Evolutionary conservation across 2,113 vertebrate genomes (phyloP).

Genomic region (Regulus satrapa): DNA sequence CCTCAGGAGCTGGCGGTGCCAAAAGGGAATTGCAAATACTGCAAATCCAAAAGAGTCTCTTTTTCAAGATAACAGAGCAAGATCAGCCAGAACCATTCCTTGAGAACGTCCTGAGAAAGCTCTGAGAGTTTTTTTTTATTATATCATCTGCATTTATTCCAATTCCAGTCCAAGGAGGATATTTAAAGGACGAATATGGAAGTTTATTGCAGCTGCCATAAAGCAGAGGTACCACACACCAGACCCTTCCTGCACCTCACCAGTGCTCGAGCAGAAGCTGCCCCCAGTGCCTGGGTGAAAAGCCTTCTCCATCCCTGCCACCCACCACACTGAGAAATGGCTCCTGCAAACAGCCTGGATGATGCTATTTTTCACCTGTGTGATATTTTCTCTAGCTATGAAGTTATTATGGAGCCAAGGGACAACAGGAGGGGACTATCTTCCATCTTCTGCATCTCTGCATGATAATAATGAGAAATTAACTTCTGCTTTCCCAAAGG

Average conservation of each 20-base stretch:
- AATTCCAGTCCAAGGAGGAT: background rate
- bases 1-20: background rate
- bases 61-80: background rate
- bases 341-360: background rate
- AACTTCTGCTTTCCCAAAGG: background rate
- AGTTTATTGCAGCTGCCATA: background rate
- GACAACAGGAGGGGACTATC: background rate
- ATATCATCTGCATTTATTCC: background rate
- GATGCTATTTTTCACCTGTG: background rate
- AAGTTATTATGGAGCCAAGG: background rate
- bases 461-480: background rate
- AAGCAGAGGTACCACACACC: background rate
- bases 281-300: background rate
- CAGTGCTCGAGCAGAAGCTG: background rate
- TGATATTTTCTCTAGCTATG: background rate
- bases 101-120: background rate
- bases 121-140: background rate
- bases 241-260: background rate
- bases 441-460: background rate
- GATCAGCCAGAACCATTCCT: background rate
- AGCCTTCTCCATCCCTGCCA: background rate
- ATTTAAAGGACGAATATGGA: background rate
- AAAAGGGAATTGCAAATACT: background rate
- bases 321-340: background rate
- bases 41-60: background rate